Base-by-base conservation (phyloP, 2,888 invertebrate genomes). In the Apocheima hispidaria region DNA sequence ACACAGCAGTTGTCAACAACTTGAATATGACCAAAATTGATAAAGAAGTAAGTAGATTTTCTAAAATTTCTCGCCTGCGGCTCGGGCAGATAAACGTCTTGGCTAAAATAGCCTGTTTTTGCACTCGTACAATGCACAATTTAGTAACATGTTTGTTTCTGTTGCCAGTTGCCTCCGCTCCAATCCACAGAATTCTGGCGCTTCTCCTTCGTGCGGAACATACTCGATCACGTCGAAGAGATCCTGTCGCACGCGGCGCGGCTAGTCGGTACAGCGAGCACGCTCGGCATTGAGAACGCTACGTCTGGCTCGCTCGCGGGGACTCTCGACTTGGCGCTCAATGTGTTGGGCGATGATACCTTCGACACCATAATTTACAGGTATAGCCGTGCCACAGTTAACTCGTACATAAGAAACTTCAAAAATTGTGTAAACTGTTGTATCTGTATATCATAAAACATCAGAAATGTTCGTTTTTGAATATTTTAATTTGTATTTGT, bases 141-240 rank as follows among this genome's bases (percentile, higher is more conserved):
- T 30, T 30, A 9, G 10, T 10, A 30, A 10, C n/a, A n/a, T n/a
- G n/a, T n/a, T n/a, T n/a, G n/a, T n/a, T 33, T 23, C 21, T 20
- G 23, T 20, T 67, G 71, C 9, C 70, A 93, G 93, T 75, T 93
- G 0, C 75, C 79, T 20, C 71, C 74, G 6, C 87, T 92, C 59
- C 90, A 94, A 69, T 60, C 60, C 0, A 75, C 88, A n/a, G 86
- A 92, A 20, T 90, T 90, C 74, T 93, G 92, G 93, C 82, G 84
- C 44, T 86, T 94, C 62, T 71, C 75, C 16, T 94, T 94, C 87
- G 65, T 94, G 3, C 82, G 88, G 1, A 77, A 83, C n/a, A 86
- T 93, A 20, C 70, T 94, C 0, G 58, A 74, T 1, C 91, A 88
- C 66, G 68, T 88, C 4, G 90, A 88, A 53, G 64, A 72, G 0